phyloP scores from a whole-genome alignment of 2,113 vertebrate species.

The Ranitomeya imitator region DNA sequence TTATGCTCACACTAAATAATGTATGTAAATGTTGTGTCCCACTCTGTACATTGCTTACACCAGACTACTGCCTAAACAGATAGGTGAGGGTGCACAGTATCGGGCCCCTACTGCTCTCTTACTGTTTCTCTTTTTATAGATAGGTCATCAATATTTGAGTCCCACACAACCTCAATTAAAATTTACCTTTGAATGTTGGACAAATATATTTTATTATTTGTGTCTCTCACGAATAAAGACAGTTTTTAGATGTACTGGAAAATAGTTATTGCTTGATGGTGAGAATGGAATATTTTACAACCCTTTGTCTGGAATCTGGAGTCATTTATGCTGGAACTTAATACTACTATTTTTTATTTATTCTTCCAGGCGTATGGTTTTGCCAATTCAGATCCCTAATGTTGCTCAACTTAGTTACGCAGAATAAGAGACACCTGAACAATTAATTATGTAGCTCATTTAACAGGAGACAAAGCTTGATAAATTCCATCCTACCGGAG shows the following conservation, averaged over 20 bases:
- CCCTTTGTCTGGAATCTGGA: slow-evolving; percentile 1
- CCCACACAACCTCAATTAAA: neutral
- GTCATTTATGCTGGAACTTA: slow-evolving; percentile 6
- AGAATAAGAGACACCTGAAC: slow-evolving; percentile 35
- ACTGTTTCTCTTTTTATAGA: too few relatives aligned
- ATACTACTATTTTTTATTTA: slow-evolving; percentile 34
- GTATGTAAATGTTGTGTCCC: too few relatives aligned
- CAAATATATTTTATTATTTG: neutral
- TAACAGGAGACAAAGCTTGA: slow-evolving; percentile 39
- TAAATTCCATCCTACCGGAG: slow-evolving; percentile 13
- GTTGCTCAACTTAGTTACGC: slow-evolving; percentile 14
- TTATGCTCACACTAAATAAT: too few relatives aligned
- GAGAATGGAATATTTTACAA: slow-evolving; percentile 20
- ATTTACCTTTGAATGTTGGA: neutral
- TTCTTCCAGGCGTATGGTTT: neutral
- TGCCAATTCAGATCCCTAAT: slow-evolving; percentile 2
- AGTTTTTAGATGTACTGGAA: neutral
- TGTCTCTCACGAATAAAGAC: neutral
- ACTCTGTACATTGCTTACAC: too few relatives aligned
- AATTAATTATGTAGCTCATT: slow-evolving; percentile 50
- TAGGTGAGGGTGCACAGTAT: too few relatives aligned
- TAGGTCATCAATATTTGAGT: too few relatives aligned
- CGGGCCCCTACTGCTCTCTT: too few relatives aligned
- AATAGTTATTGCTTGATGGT: slow-evolving; percentile 5
- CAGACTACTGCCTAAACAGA: too few relatives aligned